phyloP scores from a whole-genome alignment of 2,113 vertebrate species.

The Hucho hucho region DNA sequence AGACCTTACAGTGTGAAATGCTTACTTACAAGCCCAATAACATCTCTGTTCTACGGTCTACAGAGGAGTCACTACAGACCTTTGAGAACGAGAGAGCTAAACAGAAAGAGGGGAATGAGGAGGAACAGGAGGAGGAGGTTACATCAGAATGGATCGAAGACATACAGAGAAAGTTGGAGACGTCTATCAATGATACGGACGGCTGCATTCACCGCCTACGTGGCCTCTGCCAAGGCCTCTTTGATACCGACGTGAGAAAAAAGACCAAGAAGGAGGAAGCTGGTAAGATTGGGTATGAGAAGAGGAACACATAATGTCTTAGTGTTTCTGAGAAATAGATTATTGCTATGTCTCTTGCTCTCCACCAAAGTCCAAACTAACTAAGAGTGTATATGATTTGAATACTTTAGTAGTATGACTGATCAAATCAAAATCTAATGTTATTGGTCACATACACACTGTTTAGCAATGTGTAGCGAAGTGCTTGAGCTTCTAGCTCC shows the following conservation, averaged over 20 bases:
- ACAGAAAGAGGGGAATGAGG: background rate
- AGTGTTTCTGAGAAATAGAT: background rate
- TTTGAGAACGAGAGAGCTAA: background rate
- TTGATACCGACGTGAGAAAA: background rate
- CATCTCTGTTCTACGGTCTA: background rate
- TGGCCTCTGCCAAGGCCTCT: background rate
- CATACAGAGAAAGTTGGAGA: background rate
- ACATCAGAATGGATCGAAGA: constrained; percentile 9
- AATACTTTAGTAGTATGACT: background rate
- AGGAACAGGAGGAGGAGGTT: background rate
- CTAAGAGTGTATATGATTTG: background rate
- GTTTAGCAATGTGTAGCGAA: too few relatives aligned
- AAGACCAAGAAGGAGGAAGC: constrained; percentile 14
- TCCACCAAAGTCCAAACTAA: background rate
- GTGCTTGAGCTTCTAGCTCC: too few relatives aligned
- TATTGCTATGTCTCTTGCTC: background rate
- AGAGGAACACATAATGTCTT: background rate
- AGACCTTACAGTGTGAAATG: too few relatives aligned
- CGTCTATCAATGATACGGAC: background rate
- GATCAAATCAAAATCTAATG: too few relatives aligned
- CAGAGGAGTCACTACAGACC: constrained; percentile 10
- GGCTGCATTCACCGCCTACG: background rate
- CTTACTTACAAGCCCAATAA: too few relatives aligned
- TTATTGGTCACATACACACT: too few relatives aligned
- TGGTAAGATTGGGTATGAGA: background rate